A percentile compares a stretch with the other conserved stretches of the same genome.
Conservation (phyloP, 2,888 invertebrate genomes). For the Archips crataeganus region DNA sequence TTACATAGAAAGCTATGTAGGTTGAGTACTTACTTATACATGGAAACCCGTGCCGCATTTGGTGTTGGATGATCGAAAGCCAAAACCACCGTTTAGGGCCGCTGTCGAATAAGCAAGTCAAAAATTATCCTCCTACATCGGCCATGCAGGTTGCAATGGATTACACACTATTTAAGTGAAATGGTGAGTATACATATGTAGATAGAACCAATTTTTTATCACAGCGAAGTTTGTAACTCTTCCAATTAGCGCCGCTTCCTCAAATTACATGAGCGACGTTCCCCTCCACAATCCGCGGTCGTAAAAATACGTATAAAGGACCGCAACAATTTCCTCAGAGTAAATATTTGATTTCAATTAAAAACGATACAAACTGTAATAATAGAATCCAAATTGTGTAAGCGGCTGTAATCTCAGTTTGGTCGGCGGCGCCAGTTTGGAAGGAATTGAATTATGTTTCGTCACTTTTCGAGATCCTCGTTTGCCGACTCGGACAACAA, state of each 20-base stretch:
- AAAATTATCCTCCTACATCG: too few relatives aligned
- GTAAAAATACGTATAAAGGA: slow-evolving; percentile 26
- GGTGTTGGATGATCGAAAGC: too few relatives aligned
- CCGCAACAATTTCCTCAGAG: slow-evolving; percentile 19
- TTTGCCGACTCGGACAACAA: slow-evolving; percentile 50
- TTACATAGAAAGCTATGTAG: too few relatives aligned
- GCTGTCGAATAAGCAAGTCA: too few relatives aligned
- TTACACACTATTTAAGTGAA: too few relatives aligned
- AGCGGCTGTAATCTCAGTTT: slow-evolving; percentile 44
- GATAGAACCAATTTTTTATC: background rate
- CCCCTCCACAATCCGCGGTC: slow-evolving; percentile 13
- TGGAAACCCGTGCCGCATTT: too few relatives aligned
- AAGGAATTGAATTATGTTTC: slow-evolving; percentile 49
- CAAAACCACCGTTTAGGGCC: too few relatives aligned
- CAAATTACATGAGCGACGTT: slow-evolving; percentile 29
- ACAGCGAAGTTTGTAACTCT: slow-evolving; percentile 5
- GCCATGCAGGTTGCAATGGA: too few relatives aligned
- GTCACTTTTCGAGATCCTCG: slow-evolving; percentile 41
- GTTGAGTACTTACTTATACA: too few relatives aligned
- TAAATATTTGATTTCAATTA: slow-evolving; percentile 43
- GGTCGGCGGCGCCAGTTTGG: slow-evolving; percentile 45
- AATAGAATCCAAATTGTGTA: slow-evolving; percentile 44
- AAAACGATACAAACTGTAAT: slow-evolving; percentile 44
- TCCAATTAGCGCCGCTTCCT: slow-evolving; percentile 23
- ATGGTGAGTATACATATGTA: background rate